Evolutionary conservation across 92 coral and sea anemone genomes (phyloP).

Genomic region (Palythoa grandis): DNA sequence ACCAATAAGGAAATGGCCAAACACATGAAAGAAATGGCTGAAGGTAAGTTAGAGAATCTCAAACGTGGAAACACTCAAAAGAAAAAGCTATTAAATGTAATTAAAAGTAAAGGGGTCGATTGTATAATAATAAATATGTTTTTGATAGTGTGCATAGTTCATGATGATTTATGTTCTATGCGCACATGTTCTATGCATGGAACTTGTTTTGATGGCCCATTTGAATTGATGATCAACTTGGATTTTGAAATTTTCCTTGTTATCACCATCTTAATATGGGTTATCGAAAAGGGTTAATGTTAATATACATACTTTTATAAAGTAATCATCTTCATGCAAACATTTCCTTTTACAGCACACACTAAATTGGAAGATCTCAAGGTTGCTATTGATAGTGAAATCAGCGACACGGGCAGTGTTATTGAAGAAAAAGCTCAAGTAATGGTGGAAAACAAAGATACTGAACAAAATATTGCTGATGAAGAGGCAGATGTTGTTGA

Average conservation of each 20-base stretch:
- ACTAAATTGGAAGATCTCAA: constrained; percentile 29
- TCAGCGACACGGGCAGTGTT: background rate
- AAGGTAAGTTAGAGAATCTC: background rate
- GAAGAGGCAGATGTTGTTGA: constrained; percentile 15
- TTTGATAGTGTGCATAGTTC: no score
- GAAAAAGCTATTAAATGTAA: background rate
- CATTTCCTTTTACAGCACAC: constrained; percentile 14
- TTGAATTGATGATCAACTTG: no score
- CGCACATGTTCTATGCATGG: no score
- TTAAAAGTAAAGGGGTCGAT: no score
- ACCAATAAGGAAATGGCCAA: constrained; percentile 78
- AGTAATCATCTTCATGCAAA: background rate
- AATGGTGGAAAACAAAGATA: constrained; percentile 11
- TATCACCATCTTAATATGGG: no score
- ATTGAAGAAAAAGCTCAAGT: background rate
- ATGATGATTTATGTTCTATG: no score
- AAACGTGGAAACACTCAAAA: background rate
- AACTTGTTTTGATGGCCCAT: no score
- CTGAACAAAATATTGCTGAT: background rate
- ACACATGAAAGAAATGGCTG: constrained; percentile 65
- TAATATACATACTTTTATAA: no score
- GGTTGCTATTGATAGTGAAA: constrained; percentile 32
- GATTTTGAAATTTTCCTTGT: no score
- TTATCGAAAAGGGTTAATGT: no score
- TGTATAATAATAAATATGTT: no score